Percentiles rank a stretch among this genome's conserved stretches.
phyloP scores from a whole-genome alignment of 2,888 invertebrate species.

The Agelastica alni region DNA sequence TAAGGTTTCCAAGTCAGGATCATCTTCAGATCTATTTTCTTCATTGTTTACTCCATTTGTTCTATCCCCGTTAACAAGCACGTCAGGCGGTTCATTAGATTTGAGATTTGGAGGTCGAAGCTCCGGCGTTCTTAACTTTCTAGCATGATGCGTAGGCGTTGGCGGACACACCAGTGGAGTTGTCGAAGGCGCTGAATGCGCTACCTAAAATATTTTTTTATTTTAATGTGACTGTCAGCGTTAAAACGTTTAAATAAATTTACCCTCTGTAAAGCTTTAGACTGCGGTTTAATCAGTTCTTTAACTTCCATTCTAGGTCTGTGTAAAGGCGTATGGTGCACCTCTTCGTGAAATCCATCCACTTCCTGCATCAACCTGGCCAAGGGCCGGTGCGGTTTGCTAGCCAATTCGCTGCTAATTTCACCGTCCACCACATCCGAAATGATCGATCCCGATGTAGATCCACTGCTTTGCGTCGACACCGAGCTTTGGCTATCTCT shows the following conservation, averaged over 20 bases:
- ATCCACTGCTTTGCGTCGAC: conserved; percentile 47
- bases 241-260: conserved; percentile 49
- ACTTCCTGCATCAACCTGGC: conserved; percentile 58
- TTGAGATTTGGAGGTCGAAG: conserved; percentile 60
- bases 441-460: conserved; percentile 32
- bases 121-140: conserved; percentile 62
- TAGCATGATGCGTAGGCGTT: conserved; percentile 84
- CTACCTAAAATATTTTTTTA: conserved; percentile 24
- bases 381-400: conserved; percentile 71
- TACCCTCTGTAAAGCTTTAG: conserved; percentile 65
- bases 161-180: conserved; percentile 75
- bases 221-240: conserved; percentile 15
- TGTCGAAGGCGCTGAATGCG: conserved; percentile 18
- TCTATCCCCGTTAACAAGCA: conserved; percentile 20
- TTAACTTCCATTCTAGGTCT: conserved; percentile 37
- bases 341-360: conserved; percentile 26
- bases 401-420: conserved; percentile 40
- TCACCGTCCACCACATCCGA: conserved; percentile 37
- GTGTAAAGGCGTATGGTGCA: conserved; percentile 40
- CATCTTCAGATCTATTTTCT: conserved; percentile 3
- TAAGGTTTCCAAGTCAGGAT: conserved; percentile 17
- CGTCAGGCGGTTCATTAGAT: conserved; percentile 43
- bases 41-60: neutral
- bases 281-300: conserved; percentile 62
- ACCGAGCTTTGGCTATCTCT: conserved; percentile 53